phyloP scores from a whole-genome alignment of 2,113 vertebrate genomes.

The Eira barbara region DNA sequence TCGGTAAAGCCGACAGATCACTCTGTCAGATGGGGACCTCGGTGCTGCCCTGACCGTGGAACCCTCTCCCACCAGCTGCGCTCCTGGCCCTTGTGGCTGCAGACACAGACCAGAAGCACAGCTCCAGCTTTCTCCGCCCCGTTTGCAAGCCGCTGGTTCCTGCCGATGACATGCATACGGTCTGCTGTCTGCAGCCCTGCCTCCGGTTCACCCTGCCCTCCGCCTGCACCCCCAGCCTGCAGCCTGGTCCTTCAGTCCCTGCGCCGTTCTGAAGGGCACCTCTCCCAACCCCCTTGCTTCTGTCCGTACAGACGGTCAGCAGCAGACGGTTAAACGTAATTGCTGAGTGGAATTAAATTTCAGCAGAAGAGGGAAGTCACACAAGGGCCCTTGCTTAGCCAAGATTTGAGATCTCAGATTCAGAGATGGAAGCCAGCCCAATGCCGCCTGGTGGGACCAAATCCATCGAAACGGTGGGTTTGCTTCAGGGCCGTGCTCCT shows the following conservation, averaged over 20 bases:
- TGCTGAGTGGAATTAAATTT: background rate
- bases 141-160: rapidly evolving
- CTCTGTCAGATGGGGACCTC: background rate
- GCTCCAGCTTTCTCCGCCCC: rapidly evolving
- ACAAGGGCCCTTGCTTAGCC: rapidly evolving
- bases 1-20: background rate
- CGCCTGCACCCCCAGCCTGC: rapidly evolving
- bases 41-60: too few species aligned
- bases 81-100: background rate
- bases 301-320: background rate
- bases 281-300: background rate
- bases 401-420: background rate
- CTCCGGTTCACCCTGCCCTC: rapidly evolving
- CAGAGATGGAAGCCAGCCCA: background rate
- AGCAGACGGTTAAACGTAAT: rapidly evolving
- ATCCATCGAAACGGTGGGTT: background rate
- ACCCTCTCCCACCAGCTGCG: rapidly evolving
- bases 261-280: background rate
- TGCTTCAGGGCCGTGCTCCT: background rate
- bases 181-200: background rate
- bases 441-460: rapidly evolving
- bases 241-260: background rate
- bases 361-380: background rate
- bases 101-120: background rate
- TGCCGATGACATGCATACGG: rapidly evolving